Conservation (phyloP, 1,140 invertebrate genomes). For the Arctopsyche grandis region DNA sequence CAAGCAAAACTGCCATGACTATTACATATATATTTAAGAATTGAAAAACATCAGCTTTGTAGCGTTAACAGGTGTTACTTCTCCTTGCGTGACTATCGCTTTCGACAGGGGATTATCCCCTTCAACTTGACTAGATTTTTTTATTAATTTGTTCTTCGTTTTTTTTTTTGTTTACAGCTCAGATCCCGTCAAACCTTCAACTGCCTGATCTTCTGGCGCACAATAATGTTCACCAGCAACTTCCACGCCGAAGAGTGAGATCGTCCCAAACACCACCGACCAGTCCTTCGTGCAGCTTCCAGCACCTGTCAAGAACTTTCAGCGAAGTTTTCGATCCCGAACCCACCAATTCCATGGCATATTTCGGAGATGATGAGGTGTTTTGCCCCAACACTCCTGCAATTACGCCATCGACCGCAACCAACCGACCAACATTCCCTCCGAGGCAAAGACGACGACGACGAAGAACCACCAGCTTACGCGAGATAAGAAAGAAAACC, state of each 20-base stretch:
- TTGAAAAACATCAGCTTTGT: no score
- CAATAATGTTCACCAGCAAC: background rate
- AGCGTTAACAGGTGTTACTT: background rate
- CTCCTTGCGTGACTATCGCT: background rate
- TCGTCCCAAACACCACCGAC: slow-evolving; percentile 28
- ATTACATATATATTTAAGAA: no score
- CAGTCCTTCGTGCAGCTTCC: slow-evolving; percentile 42
- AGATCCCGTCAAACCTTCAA: slow-evolving; percentile 33
- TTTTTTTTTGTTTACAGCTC: slow-evolving; percentile 35
- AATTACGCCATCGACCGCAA: background rate
- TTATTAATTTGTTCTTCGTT: no score
- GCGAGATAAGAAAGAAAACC: slow-evolving; percentile 20
- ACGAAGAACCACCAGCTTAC: slow-evolving; percentile 32
- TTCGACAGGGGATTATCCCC: background rate
- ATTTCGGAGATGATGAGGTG: slow-evolving; percentile 45
- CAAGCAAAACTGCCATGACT: no score
- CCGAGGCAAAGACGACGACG: slow-evolving; percentile 42
- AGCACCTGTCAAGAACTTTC: slow-evolving; percentile 48
- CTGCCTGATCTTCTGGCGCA: slow-evolving; percentile 4
- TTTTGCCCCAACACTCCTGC: slow-evolving; percentile 15
- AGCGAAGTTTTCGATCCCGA: slow-evolving; percentile 39
- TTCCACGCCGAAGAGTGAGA: slow-evolving; percentile 17
- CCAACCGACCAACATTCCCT: background rate
- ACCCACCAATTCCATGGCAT: background rate
- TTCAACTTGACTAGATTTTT: background rate